Evolutionary conservation across 1,140 invertebrate genomes (phyloP).

Genomic region (Steinernema feltiae): DNA sequence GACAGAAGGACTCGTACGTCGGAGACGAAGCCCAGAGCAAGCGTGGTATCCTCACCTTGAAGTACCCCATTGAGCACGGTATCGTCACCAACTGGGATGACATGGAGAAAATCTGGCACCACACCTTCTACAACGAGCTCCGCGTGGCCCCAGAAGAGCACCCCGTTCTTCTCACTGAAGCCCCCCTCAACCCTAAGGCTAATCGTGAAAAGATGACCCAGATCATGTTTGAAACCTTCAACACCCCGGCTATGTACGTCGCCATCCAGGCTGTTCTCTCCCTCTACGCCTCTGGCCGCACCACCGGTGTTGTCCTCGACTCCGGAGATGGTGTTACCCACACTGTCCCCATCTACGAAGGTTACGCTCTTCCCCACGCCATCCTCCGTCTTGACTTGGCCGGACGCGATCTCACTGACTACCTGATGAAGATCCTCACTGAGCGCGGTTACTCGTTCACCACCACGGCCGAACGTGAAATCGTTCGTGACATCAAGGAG

Average conservation of each 20-base stretch:
- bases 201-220: constrained; percentile 58
- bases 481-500: constrained; percentile 79
- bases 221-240: constrained; percentile 58
- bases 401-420: constrained; percentile 48
- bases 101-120: constrained; percentile 62
- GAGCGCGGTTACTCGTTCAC: constrained; percentile 51
- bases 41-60: constrained; percentile 64
- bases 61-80: constrained; percentile 63
- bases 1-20: constrained; percentile 69
- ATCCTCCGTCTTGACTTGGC: constrained; percentile 44
- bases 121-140: constrained; percentile 65
- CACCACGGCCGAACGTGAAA: constrained; percentile 61
- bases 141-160: constrained; percentile 63
- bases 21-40: constrained; percentile 94
- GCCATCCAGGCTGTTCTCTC: constrained; percentile 49
- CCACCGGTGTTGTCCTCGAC: constrained; percentile 45
- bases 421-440: constrained; percentile 44
- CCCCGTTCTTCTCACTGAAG: constrained; percentile 61
- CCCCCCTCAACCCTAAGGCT: constrained; percentile 61
- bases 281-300: constrained; percentile 46
- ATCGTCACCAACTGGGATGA: constrained; percentile 65
- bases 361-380: constrained; percentile 40
- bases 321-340: constrained; percentile 50
- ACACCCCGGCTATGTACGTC: constrained; percentile 60
- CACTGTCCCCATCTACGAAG: constrained; percentile 49